phyloP scores from a whole-genome alignment of 2,113 vertebrate species.

The Burhinus bistriatus region DNA sequence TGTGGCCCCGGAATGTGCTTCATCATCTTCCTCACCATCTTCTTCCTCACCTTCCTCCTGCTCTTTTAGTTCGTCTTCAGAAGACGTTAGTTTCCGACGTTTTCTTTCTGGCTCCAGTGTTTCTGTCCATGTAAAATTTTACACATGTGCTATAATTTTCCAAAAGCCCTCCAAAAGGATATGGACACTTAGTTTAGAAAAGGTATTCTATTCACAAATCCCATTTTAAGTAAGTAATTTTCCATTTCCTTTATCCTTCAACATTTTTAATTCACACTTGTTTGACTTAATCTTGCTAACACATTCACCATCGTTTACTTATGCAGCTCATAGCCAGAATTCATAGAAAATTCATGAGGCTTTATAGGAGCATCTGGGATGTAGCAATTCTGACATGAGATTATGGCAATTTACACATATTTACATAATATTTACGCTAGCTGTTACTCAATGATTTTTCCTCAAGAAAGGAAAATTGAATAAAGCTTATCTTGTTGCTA shows the following conservation, averaged over 20 bases:
- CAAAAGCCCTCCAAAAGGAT: constrained; percentile 44
- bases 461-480: constrained; percentile 40
- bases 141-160: constrained; percentile 54
- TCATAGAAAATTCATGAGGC: constrained; percentile 57
- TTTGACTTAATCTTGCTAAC: constrained; percentile 75
- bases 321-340: constrained; percentile 66
- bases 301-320: constrained; percentile 74
- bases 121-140: constrained; percentile 59
- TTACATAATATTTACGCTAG: constrained; percentile 68
- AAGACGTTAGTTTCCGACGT: constrained; percentile 72
- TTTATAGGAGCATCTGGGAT: constrained; percentile 73
- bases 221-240: constrained; percentile 62
- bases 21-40: constrained; percentile 71
- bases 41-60: constrained; percentile 78
- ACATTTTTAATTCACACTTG: constrained; percentile 67
- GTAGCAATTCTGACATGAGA: constrained; percentile 74
- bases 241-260: constrained; percentile 68
- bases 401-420: constrained; percentile 73
- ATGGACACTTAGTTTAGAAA: constrained; percentile 16
- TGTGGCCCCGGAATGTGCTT: constrained; percentile 76
- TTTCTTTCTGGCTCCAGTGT: constrained; percentile 77
- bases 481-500: constrained; percentile 42
- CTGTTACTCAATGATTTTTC: constrained; percentile 45
- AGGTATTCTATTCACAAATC: constrained; percentile 35
- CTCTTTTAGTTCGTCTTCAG: constrained; percentile 71